Base-by-base conservation (phyloP, 1,140 invertebrate genomes). In the Harlomillsia oculata region DNA sequence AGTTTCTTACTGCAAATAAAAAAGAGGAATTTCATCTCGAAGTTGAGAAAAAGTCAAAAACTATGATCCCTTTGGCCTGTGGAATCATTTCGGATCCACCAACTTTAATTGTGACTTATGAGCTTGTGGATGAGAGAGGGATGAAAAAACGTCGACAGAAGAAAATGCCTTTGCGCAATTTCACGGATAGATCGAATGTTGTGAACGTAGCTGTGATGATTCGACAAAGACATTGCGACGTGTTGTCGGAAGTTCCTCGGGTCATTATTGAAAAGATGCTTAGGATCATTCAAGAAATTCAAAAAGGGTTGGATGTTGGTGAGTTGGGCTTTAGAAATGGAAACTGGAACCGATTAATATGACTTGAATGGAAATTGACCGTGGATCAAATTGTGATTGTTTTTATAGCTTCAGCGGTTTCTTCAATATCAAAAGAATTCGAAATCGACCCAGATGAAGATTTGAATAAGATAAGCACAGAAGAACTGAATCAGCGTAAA, bases 1-100 rank as follows among this genome's bases (percentile, higher is more conserved):
- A 34, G 8, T 34, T 34, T 34, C 8, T 34, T 34, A n/a, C n/a
- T 9, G 32, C 8, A 8, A 34, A n/a, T 34, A 34, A 34, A n/a
- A n/a, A 9, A 8, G 32, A n/a, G 32, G 32, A 34, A 34, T n/a
- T 34, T 9, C 32, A 34, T 34, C n/a, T 34, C n/a, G n/a, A 34
- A 9, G 8, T 34, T 34, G 8, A n/a, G 8, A 34, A 34, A 34
- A 34, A 34, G 21, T 25, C 23, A 23, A 1, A 26, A 14, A 16
- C 2, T 26, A 32, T 56, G 41, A 3, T 34, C 8, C 62, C 62
- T 1, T 26, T 60, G 14, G 34, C 43, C 5, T 16, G 60, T 2
- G 62, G 62, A 2, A 2, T 60, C 2, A 53, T 63, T 21, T 53
- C 62, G 4, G 62, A 63, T 41, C 62, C 62, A 3, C 54, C 57